A percentile compares a stretch with the other conserved stretches of the same genome.
Conservation (phyloP, 2,888 invertebrate genomes). For the Lochmaea crataegi region DNA sequence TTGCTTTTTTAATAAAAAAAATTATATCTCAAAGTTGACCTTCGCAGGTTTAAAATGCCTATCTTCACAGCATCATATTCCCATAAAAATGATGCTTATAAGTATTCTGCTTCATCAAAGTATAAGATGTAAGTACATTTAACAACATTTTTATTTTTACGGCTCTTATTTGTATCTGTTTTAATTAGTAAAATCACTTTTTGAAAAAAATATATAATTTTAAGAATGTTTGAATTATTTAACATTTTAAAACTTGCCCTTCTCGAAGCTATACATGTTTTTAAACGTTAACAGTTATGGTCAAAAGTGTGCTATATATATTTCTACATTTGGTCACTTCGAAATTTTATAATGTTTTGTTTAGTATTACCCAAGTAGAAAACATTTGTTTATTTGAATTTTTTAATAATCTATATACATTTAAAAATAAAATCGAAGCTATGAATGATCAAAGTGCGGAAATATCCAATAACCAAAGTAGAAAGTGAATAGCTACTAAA, state of each 20-base stretch:
- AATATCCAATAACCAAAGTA: too few relatives aligned
- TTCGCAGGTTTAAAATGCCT: conserved; percentile 2
- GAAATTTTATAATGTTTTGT: background rate
- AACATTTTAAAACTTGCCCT: background rate
- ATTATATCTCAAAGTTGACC: conserved; percentile 1
- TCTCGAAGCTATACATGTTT: background rate
- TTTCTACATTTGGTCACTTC: conserved; percentile 7
- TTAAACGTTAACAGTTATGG: background rate
- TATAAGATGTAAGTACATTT: conserved; percentile 9
- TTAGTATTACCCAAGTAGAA: conserved; percentile 9
- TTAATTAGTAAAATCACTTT: background rate
- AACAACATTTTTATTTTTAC: background rate
- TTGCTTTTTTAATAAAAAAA: background rate
- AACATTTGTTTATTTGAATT: background rate
- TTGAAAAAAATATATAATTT: background rate
- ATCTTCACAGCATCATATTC: background rate
- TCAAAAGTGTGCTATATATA: conserved; percentile 2
- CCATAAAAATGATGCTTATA: conserved; percentile 3
- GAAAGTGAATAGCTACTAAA: too few relatives aligned
- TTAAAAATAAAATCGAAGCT: too few relatives aligned
- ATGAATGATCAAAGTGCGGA: too few relatives aligned
- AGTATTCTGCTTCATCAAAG: background rate
- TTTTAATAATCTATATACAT: background rate
- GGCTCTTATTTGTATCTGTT: too few relatives aligned
- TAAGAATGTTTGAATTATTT: background rate